Base-by-base conservation (phyloP, 2,113 vertebrate genomes). In the Cyanoramphus novaezelandiae region DNA sequence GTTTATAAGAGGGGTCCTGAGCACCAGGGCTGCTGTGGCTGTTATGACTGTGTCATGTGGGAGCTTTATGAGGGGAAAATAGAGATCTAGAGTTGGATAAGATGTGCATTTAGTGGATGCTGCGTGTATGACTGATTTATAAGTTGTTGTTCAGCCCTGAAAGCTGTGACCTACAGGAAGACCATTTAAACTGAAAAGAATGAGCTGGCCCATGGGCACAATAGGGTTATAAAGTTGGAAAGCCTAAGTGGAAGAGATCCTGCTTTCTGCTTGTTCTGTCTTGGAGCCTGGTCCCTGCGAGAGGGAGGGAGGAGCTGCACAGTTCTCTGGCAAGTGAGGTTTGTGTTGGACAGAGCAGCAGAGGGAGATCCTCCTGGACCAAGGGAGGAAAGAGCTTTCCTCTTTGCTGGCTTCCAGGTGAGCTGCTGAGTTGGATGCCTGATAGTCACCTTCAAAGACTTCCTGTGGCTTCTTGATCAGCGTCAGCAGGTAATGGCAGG, bases 151-250 rank as follows among this genome's bases (percentile, higher is more conserved):
- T 95, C 77, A 55, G 83, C 62, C 64, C 77, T 83, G 86, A 68
- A 52, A 86, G 76, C 86, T 78, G 94, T 97, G 95, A 95, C 91
- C 81, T 92, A 92, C 95, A 95, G 95, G 94, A 97, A 97, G 39
- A 39, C 55, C 49, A 33, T 94, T 95, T 88, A 77, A 80, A 90
- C 19, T 0, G 0, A 55, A 64, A 92, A 95, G 94, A 97, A 97
- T 92, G 93, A 87, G 91, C 47, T 2, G 16, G 43, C 52, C 84
- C 39, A 78, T 35, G 77, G 82, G 43, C 65, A 92, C 95, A 95
- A 95, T 89, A 25, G 83, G 71, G 43, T 25, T 88, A 67, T 79
- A 9, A 85, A 87, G 79, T 2, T 93, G 88, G 53, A 59, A 91
- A 92, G 37, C 39, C 20, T 2, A 7, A 68, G 83, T 74, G 50